Conservation (phyloP, 2,888 invertebrate genomes). For the Maniola hyperantus region DNA sequence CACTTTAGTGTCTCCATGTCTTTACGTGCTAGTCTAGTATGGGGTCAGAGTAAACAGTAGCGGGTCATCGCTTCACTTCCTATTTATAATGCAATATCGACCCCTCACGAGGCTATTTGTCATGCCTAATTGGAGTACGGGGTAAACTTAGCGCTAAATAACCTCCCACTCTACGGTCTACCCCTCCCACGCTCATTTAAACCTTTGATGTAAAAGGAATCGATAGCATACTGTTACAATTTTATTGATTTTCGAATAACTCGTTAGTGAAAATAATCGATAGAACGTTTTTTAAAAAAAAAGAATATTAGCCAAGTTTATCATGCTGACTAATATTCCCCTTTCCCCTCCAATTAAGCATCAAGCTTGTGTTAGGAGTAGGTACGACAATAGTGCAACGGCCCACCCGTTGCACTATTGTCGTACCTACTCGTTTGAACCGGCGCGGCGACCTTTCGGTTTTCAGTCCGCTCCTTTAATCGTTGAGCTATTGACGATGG, state of each 20-base stretch:
- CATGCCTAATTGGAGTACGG: slow-evolving; percentile 35
- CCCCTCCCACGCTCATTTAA: neutral
- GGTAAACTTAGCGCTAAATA: slow-evolving; percentile 24
- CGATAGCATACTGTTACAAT: neutral
- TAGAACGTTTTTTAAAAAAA: no score
- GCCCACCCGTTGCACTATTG: no score
- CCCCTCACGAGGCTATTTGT: slow-evolving; percentile 39
- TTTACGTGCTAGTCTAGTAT: neutral
- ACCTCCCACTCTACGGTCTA: neutral
- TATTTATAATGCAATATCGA: slow-evolving; percentile 62
- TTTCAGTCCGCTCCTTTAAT: no score
- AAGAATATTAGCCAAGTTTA: no score
- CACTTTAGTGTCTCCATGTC: neutral
- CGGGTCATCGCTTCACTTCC: slow-evolving; percentile 51
- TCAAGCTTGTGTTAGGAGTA: no score
- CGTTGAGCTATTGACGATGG: no score
- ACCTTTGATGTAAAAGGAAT: neutral
- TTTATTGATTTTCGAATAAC: neutral
- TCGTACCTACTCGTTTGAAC: no score
- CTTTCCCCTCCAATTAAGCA: no score
- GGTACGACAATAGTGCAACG: no score
- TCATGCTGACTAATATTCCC: no score
- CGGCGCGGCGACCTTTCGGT: no score
- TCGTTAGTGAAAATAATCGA: no score
- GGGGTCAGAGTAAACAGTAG: neutral